Conservation (phyloP, 2,888 invertebrate genomes). For the Junonia oenone region DNA sequence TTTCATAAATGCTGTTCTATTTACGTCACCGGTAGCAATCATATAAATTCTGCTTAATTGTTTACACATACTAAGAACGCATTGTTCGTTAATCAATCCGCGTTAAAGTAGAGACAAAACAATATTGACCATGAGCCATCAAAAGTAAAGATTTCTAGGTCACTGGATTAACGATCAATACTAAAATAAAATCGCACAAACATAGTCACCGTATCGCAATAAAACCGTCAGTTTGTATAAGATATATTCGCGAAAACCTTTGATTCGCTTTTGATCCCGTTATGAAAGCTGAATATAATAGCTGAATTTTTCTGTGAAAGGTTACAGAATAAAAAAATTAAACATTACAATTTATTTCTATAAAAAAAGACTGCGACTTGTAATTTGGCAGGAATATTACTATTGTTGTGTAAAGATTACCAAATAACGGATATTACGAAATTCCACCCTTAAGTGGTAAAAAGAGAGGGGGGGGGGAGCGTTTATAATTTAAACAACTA, state of each 20-base stretch:
- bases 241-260: neutral
- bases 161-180: constrained; percentile 9
- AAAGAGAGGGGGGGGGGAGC: no score
- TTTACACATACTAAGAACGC: neutral
- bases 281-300: neutral
- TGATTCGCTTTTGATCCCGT: neutral
- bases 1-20: no score
- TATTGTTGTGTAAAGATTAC: no score
- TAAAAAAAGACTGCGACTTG: no score
- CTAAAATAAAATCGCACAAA: constrained; percentile 1
- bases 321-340: no score
- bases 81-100: neutral
- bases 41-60: neutral
- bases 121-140: neutral
- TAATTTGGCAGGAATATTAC: no score
- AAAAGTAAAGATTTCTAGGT: constrained; percentile 6
- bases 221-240: neutral
- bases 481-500: no score
- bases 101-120: neutral
- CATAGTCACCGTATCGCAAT: neutral
- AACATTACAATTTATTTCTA: no score
- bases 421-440: no score
- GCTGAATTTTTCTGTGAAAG: neutral
- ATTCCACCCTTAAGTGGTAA: no score
- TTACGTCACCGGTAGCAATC: no score